Percentiles rank a stretch among this genome's conserved stretches.
Conservation (phyloP, 2,888 invertebrate genomes). For the Adineta ricciae region DNA sequence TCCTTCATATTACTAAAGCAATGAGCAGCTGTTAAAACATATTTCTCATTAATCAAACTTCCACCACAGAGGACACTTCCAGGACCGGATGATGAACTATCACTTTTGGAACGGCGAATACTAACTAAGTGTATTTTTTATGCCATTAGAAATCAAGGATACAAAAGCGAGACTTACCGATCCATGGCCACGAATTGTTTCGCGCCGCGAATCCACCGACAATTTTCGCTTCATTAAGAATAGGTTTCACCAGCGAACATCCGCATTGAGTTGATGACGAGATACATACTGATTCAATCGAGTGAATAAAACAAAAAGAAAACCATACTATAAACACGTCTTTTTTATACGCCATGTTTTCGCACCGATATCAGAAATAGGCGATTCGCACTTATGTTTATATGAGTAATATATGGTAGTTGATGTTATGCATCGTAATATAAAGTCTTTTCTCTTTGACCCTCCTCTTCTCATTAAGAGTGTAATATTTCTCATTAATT, state of each 20-base stretch:
- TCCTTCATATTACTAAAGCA: not conserved
- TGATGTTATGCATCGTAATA: not conserved
- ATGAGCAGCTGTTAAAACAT: slow-evolving; percentile 26
- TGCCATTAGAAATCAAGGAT: no score
- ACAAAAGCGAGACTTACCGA: not conserved
- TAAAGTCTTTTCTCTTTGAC: not conserved
- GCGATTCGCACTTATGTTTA: not conserved
- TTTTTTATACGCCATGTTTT: not conserved
- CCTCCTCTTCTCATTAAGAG: not conserved
- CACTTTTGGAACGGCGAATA: not conserved
- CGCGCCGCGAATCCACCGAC: not conserved
- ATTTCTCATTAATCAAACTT: slow-evolving; percentile 12
- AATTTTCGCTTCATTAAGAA: not conserved
- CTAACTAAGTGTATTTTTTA: not conserved
- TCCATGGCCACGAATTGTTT: not conserved
- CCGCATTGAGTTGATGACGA: not conserved
- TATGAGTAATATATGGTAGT: not conserved
- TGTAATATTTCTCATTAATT: not conserved
- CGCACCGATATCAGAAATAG: not conserved
- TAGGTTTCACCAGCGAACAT: not conserved
- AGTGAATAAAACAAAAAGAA: not conserved
- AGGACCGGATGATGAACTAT: not conserved
- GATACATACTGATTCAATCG: not conserved
- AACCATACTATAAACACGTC: not conserved
- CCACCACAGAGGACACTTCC: not conserved